Conservation (phyloP, 1,140 invertebrate genomes). For the Drosophila melanogaster region Release_6_plus_ISO1_MT NT_037436.4:18013001-18013500, state of each 20-base stretch:
- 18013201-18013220: slow-evolving; percentile 69
- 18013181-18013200: slow-evolving; percentile 52
- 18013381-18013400: slow-evolving; percentile 77
- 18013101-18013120: slow-evolving; percentile 54
- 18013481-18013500: slow-evolving; percentile 64
- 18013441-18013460: slow-evolving; percentile 68
- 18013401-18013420: slow-evolving; percentile 83
- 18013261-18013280: slow-evolving; percentile 66
- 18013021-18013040: slow-evolving; percentile 54
- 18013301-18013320: slow-evolving; percentile 18
- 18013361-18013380: slow-evolving; percentile 41
- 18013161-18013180: slow-evolving; percentile 3
- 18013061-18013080: slow-evolving; percentile 45
- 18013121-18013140: background rate
- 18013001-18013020: slow-evolving; percentile 2
- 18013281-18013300: slow-evolving; percentile 31
- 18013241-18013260: slow-evolving; percentile 16
- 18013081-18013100: slow-evolving; percentile 49
- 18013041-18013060: slow-evolving; percentile 51
- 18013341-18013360: slow-evolving; percentile 17
- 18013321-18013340: slow-evolving; percentile 9
- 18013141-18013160: slow-evolving; percentile 1
- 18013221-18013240: slow-evolving; percentile 6
- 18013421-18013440: slow-evolving; percentile 84
- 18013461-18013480: slow-evolving; percentile 35